Evolutionary conservation across 2,888 invertebrate genomes (phyloP), one percentile per base, ranked within the genome.

Genomic region (Chalcosyrphus nemorum): DNA sequence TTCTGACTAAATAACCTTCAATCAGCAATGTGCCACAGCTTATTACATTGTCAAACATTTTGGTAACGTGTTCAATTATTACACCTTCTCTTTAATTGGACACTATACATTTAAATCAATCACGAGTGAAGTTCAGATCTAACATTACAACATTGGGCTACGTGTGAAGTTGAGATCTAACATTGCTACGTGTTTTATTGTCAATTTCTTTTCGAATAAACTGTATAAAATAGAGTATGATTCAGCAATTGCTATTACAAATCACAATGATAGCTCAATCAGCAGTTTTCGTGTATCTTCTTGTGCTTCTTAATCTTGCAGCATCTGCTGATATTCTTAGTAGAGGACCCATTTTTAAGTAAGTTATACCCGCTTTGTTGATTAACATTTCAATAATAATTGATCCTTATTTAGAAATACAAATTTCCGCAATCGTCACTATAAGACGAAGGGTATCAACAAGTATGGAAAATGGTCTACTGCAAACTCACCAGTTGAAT

Each of bases 401-500:
- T 2, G 6, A 21, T 19, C 3, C 1, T 19, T 3, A 19, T 5
- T 32, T 65, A 81, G 70, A 45, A 70, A 38, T 29, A 56, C 21
- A 4, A 52, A 59, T 19, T 52, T 21, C 9, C 38, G 11, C 6
- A 61, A 45, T 1, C 0, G 21, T 13, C 57, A 13, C 4, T 63
- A 27, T 7, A 59, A 57, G 2, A 66, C 54, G 6, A 59, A 21
- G 17, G 45, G 21, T 4, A 35, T n/a, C 7, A 27, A 21, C 1
- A 56, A 17, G 24, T 21, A 29, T 15, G 17, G 6, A 17, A 15
- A 5, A 17, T 45, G 13, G 9, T 15, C 19, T 6, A 1, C 6
- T 4, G n/a, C 27, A 41, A 43, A 45, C 32, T 3, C 57, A 2
- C 77, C 77, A 56, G 41, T 85, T 13, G 75, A 85, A 50, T 76